Conservation (phyloP, 2,113 vertebrate genomes). For the Ageneiosus marmoratus region DNA sequence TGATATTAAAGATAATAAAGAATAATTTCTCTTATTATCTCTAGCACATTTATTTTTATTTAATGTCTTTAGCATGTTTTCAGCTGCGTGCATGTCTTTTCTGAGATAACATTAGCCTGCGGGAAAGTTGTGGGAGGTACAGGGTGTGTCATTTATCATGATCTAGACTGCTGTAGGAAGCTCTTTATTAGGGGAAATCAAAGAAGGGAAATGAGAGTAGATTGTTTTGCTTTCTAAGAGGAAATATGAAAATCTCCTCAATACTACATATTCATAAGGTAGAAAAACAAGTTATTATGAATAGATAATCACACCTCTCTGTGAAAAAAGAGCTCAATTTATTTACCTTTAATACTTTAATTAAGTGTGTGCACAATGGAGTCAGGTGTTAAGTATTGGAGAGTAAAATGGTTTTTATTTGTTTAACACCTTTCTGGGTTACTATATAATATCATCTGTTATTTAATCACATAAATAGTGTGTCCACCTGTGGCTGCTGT, state of each 20-base stretch:
- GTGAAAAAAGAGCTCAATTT: not conserved
- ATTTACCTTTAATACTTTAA: not conserved
- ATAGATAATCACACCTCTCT: not conserved
- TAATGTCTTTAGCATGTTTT: not conserved
- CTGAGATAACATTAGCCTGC: not conserved
- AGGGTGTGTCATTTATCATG: conserved; percentile 3
- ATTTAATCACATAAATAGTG: not conserved
- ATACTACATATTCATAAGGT: not conserved
- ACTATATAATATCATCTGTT: not conserved
- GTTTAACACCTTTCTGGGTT: not conserved
- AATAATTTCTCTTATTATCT: not conserved
- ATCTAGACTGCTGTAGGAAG: conserved; percentile 3
- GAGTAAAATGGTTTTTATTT: not conserved
- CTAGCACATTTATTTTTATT: not conserved
- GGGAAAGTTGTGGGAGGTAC: not conserved
- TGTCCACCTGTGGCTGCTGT: not conserved
- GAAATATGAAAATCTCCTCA: not conserved
- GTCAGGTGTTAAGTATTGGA: not conserved
- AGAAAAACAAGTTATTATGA: not conserved
- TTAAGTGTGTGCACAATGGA: not conserved
- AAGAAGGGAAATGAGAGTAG: conserved; percentile 14
- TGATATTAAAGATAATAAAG: not conserved
- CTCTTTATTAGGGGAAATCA: not conserved
- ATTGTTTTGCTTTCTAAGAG: not conserved
- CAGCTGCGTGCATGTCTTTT: not conserved